Percentiles rank a stretch among this genome's conserved stretches.
phyloP scores from a whole-genome alignment of 2,888 invertebrate species.

The Trachelus troglodyta region DNA sequence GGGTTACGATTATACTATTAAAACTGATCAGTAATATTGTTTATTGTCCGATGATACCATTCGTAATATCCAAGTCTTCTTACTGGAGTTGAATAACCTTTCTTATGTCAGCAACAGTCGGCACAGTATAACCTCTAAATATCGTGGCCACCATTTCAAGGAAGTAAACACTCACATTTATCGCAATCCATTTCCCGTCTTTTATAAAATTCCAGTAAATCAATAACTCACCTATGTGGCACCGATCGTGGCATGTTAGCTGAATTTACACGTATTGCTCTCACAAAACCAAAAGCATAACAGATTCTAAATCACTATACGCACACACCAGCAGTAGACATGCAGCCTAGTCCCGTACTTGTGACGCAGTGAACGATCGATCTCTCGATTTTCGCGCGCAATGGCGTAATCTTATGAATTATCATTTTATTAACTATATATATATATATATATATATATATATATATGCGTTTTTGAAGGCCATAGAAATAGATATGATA shows the following conservation, averaged over 20 bases:
- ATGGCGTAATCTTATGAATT: neutral
- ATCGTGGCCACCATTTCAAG: constrained; percentile 26
- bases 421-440: neutral
- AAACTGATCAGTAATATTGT: no score
- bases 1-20: no score
- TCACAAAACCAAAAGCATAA: constrained; percentile 29
- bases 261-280: constrained; percentile 26
- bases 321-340: constrained; percentile 29
- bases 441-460: neutral
- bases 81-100: no score
- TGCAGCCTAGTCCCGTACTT: constrained; percentile 18
- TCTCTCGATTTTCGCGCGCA: constrained; percentile 35
- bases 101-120: neutral
- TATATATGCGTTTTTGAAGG: neutral
- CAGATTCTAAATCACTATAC: constrained; percentile 31
- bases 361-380: constrained; percentile 37
- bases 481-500: neutral
- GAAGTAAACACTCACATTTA: constrained; percentile 11
- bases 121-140: constrained; percentile 51
- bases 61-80: no score
- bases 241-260: constrained; percentile 44
- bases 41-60: no score
- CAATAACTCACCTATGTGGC: constrained; percentile 50
- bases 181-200: neutral
- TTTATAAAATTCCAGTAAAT: neutral